Evolutionary conservation across 2,888 invertebrate species (phyloP), one percentile per base, ranked within the genome.

Genomic region (Drosophila greeni): DNA sequence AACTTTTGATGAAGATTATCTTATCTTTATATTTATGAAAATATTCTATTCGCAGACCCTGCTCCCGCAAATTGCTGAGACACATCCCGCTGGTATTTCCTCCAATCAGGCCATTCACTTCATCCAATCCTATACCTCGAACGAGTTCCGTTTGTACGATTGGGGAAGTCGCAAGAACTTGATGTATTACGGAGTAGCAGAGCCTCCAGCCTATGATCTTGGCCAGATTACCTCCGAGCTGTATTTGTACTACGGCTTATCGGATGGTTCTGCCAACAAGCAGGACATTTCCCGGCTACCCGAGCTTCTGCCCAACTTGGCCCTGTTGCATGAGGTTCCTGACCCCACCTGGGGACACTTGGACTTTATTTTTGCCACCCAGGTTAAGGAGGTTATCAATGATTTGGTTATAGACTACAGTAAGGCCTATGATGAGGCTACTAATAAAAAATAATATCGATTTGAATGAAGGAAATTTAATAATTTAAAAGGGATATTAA

Each of bases 51-150:
- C 54, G 0, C 18, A 85, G 78, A 86, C 86, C 0, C 66, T 86
- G 0, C 66, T 86, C 2, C 79, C 85, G 0, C 75, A 73, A 55
- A 56, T 87, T 11, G 81, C 75, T 0, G 86, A 87, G 59, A 85
- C 86, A 0, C 87, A 86, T 75, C 87, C 86, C 0, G 86, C 87
- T 23, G 86, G 86, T 2, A 74, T 86, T n/a, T 86, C 86, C 5
- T 74, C 84, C 5, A 83, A 87, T 36, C 86, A 87, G 56, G 76
- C 75, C 11, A 87, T 86, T 26, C 86, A 87, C 37, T 86, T 66
- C 47, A 69, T 87, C 0, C 86, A 86, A 45, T 74, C 73, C 5
- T 62, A 73, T 14, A 72, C 70, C 0, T 75, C 84, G 0, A 78
- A 81, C 23, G 73, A 76, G 0, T 86, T 86, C 58, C 70, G 86